Evolutionary conservation across 2,113 vertebrate genomes (phyloP).

Genomic region (Tonatia bakeri): DNA sequence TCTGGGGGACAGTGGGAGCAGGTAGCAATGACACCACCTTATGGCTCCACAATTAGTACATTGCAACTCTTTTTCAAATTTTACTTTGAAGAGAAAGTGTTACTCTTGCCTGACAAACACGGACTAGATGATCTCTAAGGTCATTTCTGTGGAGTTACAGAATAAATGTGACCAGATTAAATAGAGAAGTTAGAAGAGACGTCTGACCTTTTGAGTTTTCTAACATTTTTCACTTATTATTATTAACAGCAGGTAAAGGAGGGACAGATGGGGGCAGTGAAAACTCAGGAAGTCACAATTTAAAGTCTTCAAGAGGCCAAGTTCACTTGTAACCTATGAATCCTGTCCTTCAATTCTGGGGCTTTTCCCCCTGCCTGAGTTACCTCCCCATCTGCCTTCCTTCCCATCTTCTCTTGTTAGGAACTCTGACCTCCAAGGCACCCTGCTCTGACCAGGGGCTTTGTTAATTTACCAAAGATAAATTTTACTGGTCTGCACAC

Average conservation of each 20-base stretch:
- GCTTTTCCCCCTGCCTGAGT: neutral
- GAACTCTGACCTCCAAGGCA: neutral
- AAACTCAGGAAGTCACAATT: neutral
- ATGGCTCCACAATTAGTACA: neutral
- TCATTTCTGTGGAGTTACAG: neutral
- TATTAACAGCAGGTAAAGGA: neutral
- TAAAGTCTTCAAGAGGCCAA: neutral
- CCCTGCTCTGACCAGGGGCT: neutral
- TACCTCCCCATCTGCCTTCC: neutral
- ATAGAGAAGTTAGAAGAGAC: neutral
- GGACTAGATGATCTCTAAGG: neutral
- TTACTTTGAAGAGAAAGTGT: neutral
- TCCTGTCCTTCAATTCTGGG: neutral
- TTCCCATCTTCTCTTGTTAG: neutral
- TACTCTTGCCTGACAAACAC: neutral
- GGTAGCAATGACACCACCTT: neutral
- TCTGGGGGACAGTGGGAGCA: neutral
- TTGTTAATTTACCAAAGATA: neutral
- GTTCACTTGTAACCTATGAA: neutral
- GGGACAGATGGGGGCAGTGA: neutral
- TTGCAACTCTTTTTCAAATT: neutral
- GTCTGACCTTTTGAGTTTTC: neutral
- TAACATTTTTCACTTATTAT: neutral
- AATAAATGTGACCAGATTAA: neutral
- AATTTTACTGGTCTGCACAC: neutral